Percentiles rank a stretch among this genome's conserved stretches.
Evolutionary conservation across 2,888 invertebrate genomes (phyloP).

Genomic region (Craniophora ligustri): DNA sequence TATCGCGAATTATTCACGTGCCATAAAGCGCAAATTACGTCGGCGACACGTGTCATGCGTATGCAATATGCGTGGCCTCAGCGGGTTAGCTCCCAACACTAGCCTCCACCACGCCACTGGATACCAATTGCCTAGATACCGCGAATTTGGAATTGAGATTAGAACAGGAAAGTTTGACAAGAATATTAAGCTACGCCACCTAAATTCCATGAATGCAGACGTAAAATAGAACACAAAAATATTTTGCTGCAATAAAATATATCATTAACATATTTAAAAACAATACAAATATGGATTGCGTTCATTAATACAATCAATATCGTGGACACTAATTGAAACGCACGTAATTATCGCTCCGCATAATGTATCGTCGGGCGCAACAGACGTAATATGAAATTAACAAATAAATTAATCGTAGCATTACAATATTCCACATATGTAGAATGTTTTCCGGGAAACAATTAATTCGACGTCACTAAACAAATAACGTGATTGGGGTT

Average conservation of each 20-base stretch:
- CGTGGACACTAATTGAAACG: conserved; percentile 37
- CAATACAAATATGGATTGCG: conserved; percentile 28
- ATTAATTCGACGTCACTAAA: conserved; percentile 82
- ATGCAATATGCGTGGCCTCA: conserved; percentile 72
- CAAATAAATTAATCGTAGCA: conserved; percentile 49
- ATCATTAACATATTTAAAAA: conserved; percentile 18
- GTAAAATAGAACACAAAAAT: conserved; percentile 1
- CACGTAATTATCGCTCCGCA: conserved; percentile 40
- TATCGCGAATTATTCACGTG: conserved; percentile 85
- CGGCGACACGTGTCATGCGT: conserved; percentile 78
- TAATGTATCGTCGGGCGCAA: conserved; percentile 22
- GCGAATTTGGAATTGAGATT: conserved; percentile 7
- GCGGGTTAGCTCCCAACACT: conserved; percentile 70
- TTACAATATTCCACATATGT: conserved; percentile 53
- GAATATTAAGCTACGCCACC: not conserved
- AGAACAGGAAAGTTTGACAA: not conserved
- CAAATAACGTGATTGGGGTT: conserved; percentile 82
- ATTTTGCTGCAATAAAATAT: conserved; percentile 23
- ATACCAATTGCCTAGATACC: conserved; percentile 45
- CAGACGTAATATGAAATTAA: conserved; percentile 46
- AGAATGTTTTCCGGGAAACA: conserved; percentile 74
- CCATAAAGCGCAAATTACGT: conserved; percentile 86
- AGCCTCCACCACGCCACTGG: conserved; percentile 68
- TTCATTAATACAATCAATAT: conserved; percentile 39
- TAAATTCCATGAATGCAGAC: not conserved